A percentile compares a stretch with the other conserved stretches of the same genome.
Evolutionary conservation across 2,888 invertebrate species (phyloP).

Genomic region (Acleris literana): DNA sequence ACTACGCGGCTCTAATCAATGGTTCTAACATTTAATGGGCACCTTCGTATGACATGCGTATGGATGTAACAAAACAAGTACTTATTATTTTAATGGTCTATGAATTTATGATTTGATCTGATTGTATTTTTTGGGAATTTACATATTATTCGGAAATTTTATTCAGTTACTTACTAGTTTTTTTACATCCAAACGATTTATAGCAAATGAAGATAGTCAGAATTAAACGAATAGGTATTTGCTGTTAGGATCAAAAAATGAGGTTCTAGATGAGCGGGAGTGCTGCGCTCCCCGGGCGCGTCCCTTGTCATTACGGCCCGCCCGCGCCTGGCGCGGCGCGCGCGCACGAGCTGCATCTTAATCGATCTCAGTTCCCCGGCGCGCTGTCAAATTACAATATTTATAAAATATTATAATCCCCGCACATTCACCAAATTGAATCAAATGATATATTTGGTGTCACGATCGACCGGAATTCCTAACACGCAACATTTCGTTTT

Average conservation of each 20-base stretch:
- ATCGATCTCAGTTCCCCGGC: conserved; percentile 63
- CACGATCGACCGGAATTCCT: conserved; percentile 16
- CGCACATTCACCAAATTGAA: conserved; percentile 28
- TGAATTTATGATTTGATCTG: conserved; percentile 48
- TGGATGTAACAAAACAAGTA: conserved; percentile 20
- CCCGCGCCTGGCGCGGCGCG: conserved; percentile 55
- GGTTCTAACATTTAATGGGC: conserved; percentile 35
- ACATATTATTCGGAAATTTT: conserved; percentile 15
- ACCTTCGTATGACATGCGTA: conserved; percentile 30
- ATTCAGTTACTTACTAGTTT: background rate
- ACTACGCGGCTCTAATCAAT: conserved; percentile 47
- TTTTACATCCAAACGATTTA: no score
- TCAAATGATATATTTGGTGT: conserved; percentile 30
- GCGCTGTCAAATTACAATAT: conserved; percentile 48
- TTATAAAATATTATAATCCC: conserved; percentile 33
- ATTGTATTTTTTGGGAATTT: conserved; percentile 18
- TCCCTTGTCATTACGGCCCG: conserved; percentile 65
- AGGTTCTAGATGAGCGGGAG: conserved; percentile 62
- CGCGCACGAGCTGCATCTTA: conserved; percentile 80
- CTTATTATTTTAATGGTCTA: conserved; percentile 35
- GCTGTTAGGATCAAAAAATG: conserved; percentile 58
- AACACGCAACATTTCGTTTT: background rate
- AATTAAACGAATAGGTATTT: background rate
- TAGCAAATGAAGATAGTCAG: background rate
- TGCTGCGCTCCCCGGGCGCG: conserved; percentile 51